Percentiles rank a stretch among this genome's conserved stretches.
These are phyloP conservation scores for Procavia capensis DNA, from an alignment of 2,113 vertebrate genomes.

Conservation along the genomic window DNA sequence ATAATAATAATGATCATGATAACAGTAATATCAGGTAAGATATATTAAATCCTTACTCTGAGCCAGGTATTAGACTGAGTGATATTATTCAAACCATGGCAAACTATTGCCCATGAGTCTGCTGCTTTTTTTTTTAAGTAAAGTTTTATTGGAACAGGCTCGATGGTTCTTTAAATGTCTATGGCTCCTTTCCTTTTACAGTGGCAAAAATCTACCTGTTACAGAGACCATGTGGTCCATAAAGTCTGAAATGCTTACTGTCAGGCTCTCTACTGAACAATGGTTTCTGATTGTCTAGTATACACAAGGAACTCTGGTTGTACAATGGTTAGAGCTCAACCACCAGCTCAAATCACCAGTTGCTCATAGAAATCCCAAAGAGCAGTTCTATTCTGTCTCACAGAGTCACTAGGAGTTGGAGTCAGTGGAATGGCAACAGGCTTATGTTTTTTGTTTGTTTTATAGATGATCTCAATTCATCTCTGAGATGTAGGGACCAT, in stretches of 20 bases:
- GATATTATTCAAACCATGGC: not conserved
- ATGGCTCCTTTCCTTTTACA: not conserved
- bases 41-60: not conserved
- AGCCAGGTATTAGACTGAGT: not conserved
- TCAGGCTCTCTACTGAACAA: not conserved
- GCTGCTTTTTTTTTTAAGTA: not conserved
- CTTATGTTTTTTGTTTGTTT: too few relatives aligned
- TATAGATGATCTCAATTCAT: not conserved
- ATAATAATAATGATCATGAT: not conserved
- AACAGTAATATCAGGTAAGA: not conserved
- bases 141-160: not conserved
- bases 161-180: not conserved
- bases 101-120: not conserved
- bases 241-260: not conserved
- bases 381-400: not conserved
- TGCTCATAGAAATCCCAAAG: not conserved
- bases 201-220: not conserved
- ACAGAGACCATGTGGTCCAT: not conserved
- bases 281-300: too few relatives aligned
- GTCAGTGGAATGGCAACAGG: not conserved
- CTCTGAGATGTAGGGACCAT: not conserved
- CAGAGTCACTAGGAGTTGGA: not conserved
- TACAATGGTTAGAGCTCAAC: too few relatives aligned
- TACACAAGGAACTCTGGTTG: too few relatives aligned
- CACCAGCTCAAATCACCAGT: not conserved